phyloP scores from a whole-genome alignment of 2,113 vertebrate genomes.

The Cyphomyrus plagiostoma region DNA sequence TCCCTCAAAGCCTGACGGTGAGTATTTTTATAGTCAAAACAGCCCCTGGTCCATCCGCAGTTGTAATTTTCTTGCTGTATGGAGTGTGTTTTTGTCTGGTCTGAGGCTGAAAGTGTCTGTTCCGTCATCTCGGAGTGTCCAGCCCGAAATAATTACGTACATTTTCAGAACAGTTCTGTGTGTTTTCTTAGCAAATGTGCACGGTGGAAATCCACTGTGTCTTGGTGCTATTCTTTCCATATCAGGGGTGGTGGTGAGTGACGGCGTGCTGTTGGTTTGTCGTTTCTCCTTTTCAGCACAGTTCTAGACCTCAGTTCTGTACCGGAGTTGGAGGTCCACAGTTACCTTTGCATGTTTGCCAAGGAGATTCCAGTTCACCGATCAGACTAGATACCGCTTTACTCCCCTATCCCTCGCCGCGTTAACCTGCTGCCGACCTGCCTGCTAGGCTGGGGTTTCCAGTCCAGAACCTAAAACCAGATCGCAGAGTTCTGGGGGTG shows the following conservation, averaged over 20 bases:
- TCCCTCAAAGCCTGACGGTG: not conserved
- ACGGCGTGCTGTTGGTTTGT: not conserved
- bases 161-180: not conserved
- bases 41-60: not conserved
- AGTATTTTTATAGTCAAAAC: conserved; percentile 11
- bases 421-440: not conserved
- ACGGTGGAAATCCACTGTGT: not conserved
- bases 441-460: not conserved
- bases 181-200: not conserved
- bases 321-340: not conserved
- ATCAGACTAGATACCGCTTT: not conserved
- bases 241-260: not conserved
- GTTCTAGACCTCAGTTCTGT: not conserved
- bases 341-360: not conserved
- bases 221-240: not conserved
- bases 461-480: not conserved
- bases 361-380: not conserved
- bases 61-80: conserved; percentile 19
- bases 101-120: not conserved
- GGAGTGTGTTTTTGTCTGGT: not conserved
- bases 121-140: not conserved
- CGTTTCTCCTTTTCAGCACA: not conserved
- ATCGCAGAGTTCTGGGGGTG: not conserved
- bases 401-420: not conserved
- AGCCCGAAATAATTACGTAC: not conserved